Evolutionary conservation across 37 sponge, comb jelly and placozoan species (phyloP).

Genomic region (Cladorhizidae sp.): DNA sequence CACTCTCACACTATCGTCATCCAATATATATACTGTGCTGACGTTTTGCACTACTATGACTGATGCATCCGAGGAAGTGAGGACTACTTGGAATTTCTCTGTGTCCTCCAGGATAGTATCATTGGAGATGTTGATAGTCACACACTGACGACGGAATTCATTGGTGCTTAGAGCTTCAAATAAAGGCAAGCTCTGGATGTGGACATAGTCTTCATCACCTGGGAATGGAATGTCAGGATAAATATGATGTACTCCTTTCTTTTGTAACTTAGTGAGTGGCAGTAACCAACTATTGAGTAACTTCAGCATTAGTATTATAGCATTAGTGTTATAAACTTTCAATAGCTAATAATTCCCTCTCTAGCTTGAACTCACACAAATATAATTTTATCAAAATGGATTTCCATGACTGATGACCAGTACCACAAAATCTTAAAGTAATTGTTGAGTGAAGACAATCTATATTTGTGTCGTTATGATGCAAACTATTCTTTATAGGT

Average conservation of each 20-base stretch:
- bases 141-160: neutral
- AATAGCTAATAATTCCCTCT: too few relatives aligned
- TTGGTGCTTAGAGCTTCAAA: neutral
- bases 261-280: too few relatives aligned
- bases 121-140: neutral
- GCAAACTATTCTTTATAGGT: too few relatives aligned
- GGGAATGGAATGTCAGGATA: neutral
- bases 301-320: too few relatives aligned
- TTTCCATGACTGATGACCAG: too few relatives aligned
- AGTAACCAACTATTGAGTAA: too few relatives aligned
- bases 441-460: too few relatives aligned
- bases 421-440: too few relatives aligned
- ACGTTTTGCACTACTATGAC: neutral
- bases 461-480: too few relatives aligned
- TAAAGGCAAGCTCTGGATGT: neutral
- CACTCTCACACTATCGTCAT: slow-evolving; percentile 42
- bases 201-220: slow-evolving; percentile 18
- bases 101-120: slow-evolving; percentile 27
- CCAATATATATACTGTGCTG: slow-evolving; percentile 21
- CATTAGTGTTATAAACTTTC: too few relatives aligned
- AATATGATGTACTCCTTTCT: neutral
- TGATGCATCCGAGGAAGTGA: neutral
- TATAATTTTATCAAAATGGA: too few relatives aligned
- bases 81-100: slow-evolving; percentile 25
- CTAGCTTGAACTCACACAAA: too few relatives aligned